Percentiles rank a stretch among this genome's conserved stretches.
Evolutionary conservation across 2,888 invertebrate genomes (phyloP).

Genomic region (Linnaemya vulpina): DNA sequence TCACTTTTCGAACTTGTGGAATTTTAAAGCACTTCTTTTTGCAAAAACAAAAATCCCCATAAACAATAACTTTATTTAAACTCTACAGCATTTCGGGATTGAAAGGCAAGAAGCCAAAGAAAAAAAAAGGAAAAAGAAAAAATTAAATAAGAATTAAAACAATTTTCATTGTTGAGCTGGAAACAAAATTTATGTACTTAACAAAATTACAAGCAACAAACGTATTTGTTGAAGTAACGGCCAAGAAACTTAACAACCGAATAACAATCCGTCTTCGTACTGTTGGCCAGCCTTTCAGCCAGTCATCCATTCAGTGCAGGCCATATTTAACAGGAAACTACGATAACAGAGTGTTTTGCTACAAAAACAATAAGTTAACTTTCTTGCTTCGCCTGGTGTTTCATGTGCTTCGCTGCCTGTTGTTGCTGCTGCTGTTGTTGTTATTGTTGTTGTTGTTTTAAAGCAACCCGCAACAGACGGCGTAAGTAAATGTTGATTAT

Average conservation of each 20-base stretch:
- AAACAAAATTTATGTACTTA: conserved; percentile 37
- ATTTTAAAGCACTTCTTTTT: conserved; percentile 7
- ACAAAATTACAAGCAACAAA: conserved; percentile 7
- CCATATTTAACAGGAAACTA: conserved; percentile 50
- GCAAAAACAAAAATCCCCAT: not conserved
- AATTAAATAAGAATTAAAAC: not conserved
- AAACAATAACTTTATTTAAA: conserved; percentile 21
- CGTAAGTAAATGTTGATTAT: conserved; percentile 55
- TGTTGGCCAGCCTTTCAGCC: conserved; percentile 36
- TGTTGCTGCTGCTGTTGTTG: too few species aligned
- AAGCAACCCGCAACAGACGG: conserved; percentile 48
- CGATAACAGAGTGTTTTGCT: conserved; percentile 52
- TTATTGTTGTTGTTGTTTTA: not conserved
- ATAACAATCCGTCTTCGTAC: conserved; percentile 12
- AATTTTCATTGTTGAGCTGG: conserved; percentile 18
- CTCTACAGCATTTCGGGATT: conserved; percentile 3
- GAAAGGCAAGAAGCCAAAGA: too few species aligned
- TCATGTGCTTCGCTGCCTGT: not conserved
- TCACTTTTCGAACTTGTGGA: not conserved
- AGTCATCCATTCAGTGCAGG: not conserved
- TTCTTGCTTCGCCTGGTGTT: conserved; percentile 18
- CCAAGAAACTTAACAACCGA: conserved; percentile 6
- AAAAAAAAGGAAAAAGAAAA: too few species aligned
- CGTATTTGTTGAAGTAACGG: conserved; percentile 21
- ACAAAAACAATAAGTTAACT: conserved; percentile 8